Base-by-base conservation (phyloP, 2,888 invertebrate genomes). In the Limnephilus rhombicus region DNA sequence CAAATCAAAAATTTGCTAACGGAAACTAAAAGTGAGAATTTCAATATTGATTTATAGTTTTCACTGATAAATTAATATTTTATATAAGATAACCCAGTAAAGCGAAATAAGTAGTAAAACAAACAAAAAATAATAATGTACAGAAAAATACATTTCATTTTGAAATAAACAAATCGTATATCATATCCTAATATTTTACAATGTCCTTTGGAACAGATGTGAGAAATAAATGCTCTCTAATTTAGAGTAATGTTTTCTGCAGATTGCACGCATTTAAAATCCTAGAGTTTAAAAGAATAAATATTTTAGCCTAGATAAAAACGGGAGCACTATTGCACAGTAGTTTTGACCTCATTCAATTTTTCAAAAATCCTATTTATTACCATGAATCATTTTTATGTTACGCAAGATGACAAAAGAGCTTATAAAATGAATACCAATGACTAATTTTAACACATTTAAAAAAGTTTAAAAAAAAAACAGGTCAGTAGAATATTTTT, bases 291-390 rank as follows among this genome's bases (percentile, higher is more conserved):
- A 83, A 37, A 83, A 83, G 41, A 83, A 34, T 83, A 83, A 83
- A 83, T 41, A 83, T 83, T 68, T 83, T 83, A 83, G 24, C 83
- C 83, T 83, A 83, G 83, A 83, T 83, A 41, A 18, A 83, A 83
- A 41, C 2, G 34, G 83, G 34, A 24, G 83, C 37, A 83, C 37
- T 83, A 83, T 83, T 83, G 83, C 83, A 83, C 83, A 34, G 37
- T 83, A 83, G 68, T 68, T 68, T 68, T 18, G 68, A 68, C 68
- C 24, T 24, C n/a, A 68, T 24, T 68, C 24, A 24, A 5, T n/a
- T 68, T 68, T n/a, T 68, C 68, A 68, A 68, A 68, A 68, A 68
- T 24, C 68, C 7, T 68, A 68, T 68, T 24, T 9, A 68, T 68
- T 68, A 18, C 9, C 4, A 68, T 24, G 68, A 0, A 68, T 68